Percentiles rank a stretch among this genome's conserved stretches.
These are phyloP conservation scores for Scyliorhinus canicula DNA, from an alignment of 2,797 vertebrate genomes.

Conservation along the genomic window DNA sequence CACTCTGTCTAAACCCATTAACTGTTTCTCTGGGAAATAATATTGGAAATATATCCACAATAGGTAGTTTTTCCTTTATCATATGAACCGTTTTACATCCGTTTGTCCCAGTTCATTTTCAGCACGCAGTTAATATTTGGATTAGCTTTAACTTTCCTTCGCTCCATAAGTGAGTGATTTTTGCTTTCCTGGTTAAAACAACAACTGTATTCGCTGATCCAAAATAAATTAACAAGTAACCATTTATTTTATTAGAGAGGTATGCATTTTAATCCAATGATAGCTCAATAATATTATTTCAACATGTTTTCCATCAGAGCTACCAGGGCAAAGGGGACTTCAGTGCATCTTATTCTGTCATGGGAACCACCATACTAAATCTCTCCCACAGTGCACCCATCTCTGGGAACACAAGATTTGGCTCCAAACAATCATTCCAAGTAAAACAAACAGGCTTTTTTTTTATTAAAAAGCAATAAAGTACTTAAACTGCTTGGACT, in stretches of 20 bases:
- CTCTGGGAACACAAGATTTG: conserved; percentile 15
- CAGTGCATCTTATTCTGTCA: background rate
- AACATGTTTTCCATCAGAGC: conserved; percentile 1
- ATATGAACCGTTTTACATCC: background rate
- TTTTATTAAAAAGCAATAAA: conserved; percentile 24
- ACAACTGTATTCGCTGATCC: background rate
- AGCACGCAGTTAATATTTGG: background rate
- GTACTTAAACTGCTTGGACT: background rate
- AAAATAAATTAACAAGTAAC: background rate
- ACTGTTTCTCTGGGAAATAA: background rate
- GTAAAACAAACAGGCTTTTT: background rate
- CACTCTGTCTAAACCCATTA: background rate
- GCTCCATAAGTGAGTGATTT: background rate
- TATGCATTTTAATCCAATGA: background rate
- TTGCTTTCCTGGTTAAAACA: background rate
- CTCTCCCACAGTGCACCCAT: background rate
- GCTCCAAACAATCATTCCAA: background rate
- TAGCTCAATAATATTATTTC: background rate
- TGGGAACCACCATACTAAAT: background rate
- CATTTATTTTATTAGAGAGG: background rate
- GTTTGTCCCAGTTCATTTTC: background rate
- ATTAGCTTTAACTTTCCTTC: background rate
- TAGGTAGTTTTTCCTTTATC: background rate
- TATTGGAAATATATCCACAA: background rate
- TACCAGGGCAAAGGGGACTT: conserved; percentile 18